Evolutionary conservation across 1,140 invertebrate species (phyloP), one percentile per base, ranked within the genome.

Genomic region (Drosophila equinoxialis): DNA sequence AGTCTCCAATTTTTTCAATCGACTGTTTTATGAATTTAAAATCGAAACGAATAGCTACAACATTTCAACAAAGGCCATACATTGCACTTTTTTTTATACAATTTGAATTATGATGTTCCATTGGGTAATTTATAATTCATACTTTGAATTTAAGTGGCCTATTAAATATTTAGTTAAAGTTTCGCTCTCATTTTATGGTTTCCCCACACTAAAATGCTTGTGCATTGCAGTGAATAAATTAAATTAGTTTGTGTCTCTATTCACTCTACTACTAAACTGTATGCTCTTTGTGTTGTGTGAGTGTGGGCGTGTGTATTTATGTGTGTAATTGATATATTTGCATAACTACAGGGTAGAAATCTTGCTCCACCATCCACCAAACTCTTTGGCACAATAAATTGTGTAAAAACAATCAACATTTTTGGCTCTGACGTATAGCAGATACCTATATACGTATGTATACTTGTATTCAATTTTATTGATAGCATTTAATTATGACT

Each of bases 321-420:
- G 58, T 37, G n/a, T 63, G 26, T 33, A 41, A 30, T 48, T 63
- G 61, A 63, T 33, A 63, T 63, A 63, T 63, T 63, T 63, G 26
- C 61, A 48, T 48, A 45, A 8, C 41, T 30, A 60, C 4, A 26
- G 20, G 39, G 37, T 41, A 48, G 11, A 33, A 26, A 2, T 20
- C 20, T 4, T n/a, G n/a, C 23, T 7, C 45, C n/a, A 8, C 45
- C 6, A 7, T 3, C 45, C 45, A 26, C 23, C 2, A 26, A 26
- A 23, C 20, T 23, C 1, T 23, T 23, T 1, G 20, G 1, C 20
- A 1, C 20, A 45, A 45, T 7, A 45, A 48, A 48, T 51, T 23
- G 45, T 51, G 45, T 14, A 58, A 17, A 35, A 58, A 35, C n/a
- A 33, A 35, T 35, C 55, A 14, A 58, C 33, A 59, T 59, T 59